Evolutionary conservation across 1,140 invertebrate species (phyloP).

Genomic region (Formica selysi): DNA sequence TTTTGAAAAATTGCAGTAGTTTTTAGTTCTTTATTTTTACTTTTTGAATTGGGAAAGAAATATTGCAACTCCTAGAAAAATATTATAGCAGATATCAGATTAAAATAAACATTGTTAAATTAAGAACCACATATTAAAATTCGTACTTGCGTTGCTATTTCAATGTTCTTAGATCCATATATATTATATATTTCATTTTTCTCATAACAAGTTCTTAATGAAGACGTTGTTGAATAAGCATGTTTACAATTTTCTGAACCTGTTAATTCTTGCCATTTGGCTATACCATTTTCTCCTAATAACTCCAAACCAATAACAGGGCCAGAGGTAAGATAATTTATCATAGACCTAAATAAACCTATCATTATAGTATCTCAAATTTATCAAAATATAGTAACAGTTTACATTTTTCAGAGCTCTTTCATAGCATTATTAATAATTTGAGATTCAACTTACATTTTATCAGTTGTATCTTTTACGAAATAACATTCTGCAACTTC

Average conservation of each 20-base stretch:
- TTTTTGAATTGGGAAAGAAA: conserved; percentile 89
- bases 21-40: conserved; percentile 84
- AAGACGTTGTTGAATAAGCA: conserved; percentile 87
- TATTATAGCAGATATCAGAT: neutral
- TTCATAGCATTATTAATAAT: conserved; percentile 27
- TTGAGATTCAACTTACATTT: conserved; percentile 86
- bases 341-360: conserved; percentile 83
- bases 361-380: conserved; percentile 19
- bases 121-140: conserved; percentile 17
- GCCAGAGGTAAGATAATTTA: conserved; percentile 90
- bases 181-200: conserved; percentile 90
- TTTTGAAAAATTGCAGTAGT: conserved; percentile 88
- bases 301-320: conserved; percentile 92
- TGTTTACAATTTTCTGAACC: conserved; percentile 90
- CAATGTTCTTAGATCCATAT: conserved; percentile 89
- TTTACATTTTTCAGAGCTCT: conserved; percentile 3
- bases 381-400: conserved; percentile 1
- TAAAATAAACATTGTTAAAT: neutral
- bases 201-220: conserved; percentile 92
- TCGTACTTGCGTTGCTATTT: conserved; percentile 86
- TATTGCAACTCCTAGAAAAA: conserved; percentile 88
- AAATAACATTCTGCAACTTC: conserved; percentile 89
- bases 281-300: conserved; percentile 90
- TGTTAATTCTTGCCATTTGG: conserved; percentile 88
- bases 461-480: conserved; percentile 87